A percentile compares a stretch with the other conserved stretches of the same genome.
Evolutionary conservation across 2,113 vertebrate species (phyloP).

Genomic region (cat (Felis catus)): F.catus_Fca126_mat1.0 CM031415.1:80659501-80660000

Average conservation of each 20-base stretch:
- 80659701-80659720: neutral
- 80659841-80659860: neutral
- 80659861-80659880: conserved; percentile 22
- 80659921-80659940: neutral
- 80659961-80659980: neutral
- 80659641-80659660: neutral
- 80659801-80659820: neutral
- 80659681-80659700: neutral
- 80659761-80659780: neutral
- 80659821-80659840: neutral
- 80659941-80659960: neutral
- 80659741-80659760: conserved; percentile 27
- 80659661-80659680: neutral
- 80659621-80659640: neutral
- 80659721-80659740: neutral
- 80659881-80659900: conserved; percentile 34
- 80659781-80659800: neutral
- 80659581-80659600: neutral
- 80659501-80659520: neutral
- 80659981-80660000: conserved; percentile 1
- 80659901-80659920: neutral
- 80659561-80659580: neutral
- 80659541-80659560: neutral
- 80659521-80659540: neutral
- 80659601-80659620: neutral